Conservation (phyloP, 2,888 invertebrate species). For the Mesorhabditis belari region DNA sequence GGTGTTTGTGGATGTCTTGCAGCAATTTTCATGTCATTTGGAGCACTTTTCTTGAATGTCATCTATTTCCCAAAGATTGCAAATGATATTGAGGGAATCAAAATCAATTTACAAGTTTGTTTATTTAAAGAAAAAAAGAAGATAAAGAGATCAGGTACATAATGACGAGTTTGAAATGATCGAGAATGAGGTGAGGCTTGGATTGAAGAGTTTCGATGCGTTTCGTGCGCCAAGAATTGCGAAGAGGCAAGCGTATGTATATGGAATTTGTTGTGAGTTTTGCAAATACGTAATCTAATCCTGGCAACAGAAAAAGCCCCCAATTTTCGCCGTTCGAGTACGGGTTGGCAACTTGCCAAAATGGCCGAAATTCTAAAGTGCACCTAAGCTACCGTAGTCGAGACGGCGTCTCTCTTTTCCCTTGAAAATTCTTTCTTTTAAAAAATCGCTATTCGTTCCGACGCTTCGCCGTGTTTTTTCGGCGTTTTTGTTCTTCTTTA, state of each 20-base stretch:
- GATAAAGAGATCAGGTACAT: constrained; percentile 6
- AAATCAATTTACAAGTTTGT: neutral
- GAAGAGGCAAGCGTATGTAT: neutral
- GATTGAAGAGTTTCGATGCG: neutral
- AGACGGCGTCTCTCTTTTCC: no score
- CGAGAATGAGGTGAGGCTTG: constrained; percentile 10
- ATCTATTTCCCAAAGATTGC: neutral
- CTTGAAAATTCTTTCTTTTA: no score
- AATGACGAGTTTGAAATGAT: constrained; percentile 20
- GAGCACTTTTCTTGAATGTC: neutral
- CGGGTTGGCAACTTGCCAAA: no score
- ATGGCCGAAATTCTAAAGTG: no score
- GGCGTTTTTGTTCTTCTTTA: no score
- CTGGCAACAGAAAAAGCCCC: no score
- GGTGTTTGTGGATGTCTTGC: neutral
- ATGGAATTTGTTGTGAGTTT: neutral
- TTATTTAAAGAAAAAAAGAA: neutral
- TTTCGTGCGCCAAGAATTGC: no score
- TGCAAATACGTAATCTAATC: no score
- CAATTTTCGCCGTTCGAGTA: no score
- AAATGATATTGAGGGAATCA: neutral
- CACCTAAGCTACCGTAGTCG: no score
- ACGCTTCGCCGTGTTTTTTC: no score
- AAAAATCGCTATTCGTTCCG: no score
- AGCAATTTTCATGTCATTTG: neutral